These are phyloP conservation scores for Leptinotarsa tumamoca DNA, from an alignment of 2,888 invertebrate species.

Conservation along the genomic window DNA sequence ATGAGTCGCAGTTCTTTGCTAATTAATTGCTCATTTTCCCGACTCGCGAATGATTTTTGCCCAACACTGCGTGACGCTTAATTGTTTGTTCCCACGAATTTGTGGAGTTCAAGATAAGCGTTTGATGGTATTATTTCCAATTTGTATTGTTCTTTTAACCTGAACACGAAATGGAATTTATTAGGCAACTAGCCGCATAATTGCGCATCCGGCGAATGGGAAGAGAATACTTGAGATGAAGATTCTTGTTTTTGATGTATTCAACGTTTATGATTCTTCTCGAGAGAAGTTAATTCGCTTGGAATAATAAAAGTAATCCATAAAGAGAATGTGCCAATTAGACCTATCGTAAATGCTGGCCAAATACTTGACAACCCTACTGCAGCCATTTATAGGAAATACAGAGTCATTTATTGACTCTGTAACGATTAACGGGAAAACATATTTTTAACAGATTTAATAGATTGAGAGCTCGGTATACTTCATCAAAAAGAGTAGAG, in stretches of 20 bases:
- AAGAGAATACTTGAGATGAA: background rate
- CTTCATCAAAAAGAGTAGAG: too few relatives aligned
- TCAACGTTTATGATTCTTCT: too few relatives aligned
- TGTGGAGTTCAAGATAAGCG: constrained; percentile 31
- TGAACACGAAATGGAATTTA: constrained; percentile 23
- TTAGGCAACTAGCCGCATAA: constrained; percentile 18
- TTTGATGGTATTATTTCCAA: constrained; percentile 29
- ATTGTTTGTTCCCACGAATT: constrained; percentile 48
- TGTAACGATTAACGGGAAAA: too few relatives aligned
- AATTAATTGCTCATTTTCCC: constrained; percentile 25
- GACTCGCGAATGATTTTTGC: constrained; percentile 5
- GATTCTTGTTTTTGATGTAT: background rate
- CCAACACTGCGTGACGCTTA: constrained; percentile 44
- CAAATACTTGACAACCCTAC: too few relatives aligned
- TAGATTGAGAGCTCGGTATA: too few relatives aligned
- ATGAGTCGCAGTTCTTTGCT: constrained; percentile 1
- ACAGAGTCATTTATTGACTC: too few relatives aligned
- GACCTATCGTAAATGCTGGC: too few relatives aligned
- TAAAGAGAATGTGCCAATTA: too few relatives aligned
- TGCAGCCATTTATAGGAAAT: too few relatives aligned
- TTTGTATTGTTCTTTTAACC: constrained; percentile 34
- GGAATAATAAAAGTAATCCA: too few relatives aligned
- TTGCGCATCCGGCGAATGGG: constrained; percentile 3
- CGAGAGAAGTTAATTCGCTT: too few relatives aligned
- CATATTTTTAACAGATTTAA: too few relatives aligned